Base-by-base conservation (phyloP, 1,140 invertebrate genomes). In the Aleiodes sp. region DNA sequence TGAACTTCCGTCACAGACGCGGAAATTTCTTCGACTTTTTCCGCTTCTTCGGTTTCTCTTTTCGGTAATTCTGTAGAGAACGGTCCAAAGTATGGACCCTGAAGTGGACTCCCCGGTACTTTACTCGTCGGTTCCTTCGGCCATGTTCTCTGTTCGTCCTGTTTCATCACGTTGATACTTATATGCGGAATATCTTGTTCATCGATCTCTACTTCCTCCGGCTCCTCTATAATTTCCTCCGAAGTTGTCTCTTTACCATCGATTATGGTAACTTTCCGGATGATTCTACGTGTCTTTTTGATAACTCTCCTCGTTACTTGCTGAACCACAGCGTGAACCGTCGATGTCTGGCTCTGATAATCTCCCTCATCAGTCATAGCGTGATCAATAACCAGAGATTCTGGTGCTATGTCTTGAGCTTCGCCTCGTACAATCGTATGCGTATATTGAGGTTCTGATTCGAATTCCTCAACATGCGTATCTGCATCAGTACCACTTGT, bases 141-240 rank as follows among this genome's bases (percentile, higher is more conserved):
- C 2, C 31, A 28, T 7, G 33, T n/a, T 29, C 60, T 71, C 41
- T 70, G 62, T 7, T 70, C 87, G 37, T 89, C 86, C 28, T 82
- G 89, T 66, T 89, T 87, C 52, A 89, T 85, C 1, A 94, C 91
- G 74, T 91, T 93, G 21, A 94, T 93, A 71, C 91, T 91, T 21
- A 94, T 90, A 72, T 92, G 88, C 7, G 91, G 90, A 46, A 93
- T 90, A 74, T 92, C 88, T 82, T 93, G 91, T 80, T 94, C 92
- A 37, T 89, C 89, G 3, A 94, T 87, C 84, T 94, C 92, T 28
- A 94, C 84, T 82, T 94, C 92, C 77, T 95, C 92, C 19, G 93
- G 92, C 84, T 95, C 92, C 82, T 95, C 92, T 67, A 94, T 86
- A 2, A 95, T 85, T 85, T 95, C 93, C 84, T 95, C 94, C 8